These are phyloP conservation scores for Lepidostoma basale DNA, from an alignment of 1,140 invertebrate species.

Conservation along the genomic window DNA sequence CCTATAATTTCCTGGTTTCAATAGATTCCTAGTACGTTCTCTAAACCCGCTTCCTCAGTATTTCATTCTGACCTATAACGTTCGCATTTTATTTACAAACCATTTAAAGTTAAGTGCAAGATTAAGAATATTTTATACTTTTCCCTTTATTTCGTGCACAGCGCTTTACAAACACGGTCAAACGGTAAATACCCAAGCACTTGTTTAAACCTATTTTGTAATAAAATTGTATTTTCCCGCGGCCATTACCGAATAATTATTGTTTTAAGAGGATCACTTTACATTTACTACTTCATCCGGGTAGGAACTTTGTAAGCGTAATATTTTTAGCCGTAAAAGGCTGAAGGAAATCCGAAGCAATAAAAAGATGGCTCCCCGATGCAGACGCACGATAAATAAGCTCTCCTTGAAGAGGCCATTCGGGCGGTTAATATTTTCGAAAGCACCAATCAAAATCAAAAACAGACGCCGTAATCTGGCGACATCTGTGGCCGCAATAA, in stretches of 20 bases:
- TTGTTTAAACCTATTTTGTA: no score
- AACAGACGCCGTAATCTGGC: constrained; percentile 7
- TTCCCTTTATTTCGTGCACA: no score
- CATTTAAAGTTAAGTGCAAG: no score
- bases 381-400: constrained; percentile 1
- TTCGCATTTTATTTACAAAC: no score
- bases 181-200: no score
- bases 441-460: constrained; percentile 18
- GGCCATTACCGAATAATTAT: not conserved
- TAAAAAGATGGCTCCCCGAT: constrained; percentile 5
- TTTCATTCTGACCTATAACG: no score
- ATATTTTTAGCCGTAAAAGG: constrained; percentile 1
- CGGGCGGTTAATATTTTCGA: constrained; percentile 22
- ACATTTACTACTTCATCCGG: not conserved
- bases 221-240: not conserved
- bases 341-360: constrained; percentile 3
- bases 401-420: constrained; percentile 10
- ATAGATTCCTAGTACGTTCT: no score
- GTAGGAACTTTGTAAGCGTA: not conserved
- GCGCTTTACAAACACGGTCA: not conserved
- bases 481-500: constrained; percentile 23
- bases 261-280: not conserved
- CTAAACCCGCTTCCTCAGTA: no score
- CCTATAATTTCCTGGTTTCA: no score
- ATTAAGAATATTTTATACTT: no score